A percentile compares a stretch with the other conserved stretches of the same genome.
Conservation (phyloP, 2,888 invertebrate species). For the Hirtodrosophila confusa region DNA sequence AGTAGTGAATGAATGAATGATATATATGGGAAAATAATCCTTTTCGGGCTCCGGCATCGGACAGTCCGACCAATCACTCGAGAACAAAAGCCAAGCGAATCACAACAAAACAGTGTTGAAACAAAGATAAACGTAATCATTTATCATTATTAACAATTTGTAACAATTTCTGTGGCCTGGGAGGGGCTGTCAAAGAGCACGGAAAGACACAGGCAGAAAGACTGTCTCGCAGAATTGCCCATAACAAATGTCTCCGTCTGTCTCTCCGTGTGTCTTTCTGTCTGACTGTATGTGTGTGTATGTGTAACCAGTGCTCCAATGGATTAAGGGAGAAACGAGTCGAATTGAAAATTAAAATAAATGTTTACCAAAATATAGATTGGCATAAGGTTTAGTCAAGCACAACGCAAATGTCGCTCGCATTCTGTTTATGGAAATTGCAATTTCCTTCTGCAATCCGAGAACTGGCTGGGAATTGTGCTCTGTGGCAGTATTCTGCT, state of each 20-base stretch:
- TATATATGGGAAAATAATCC: slow-evolving; percentile 29
- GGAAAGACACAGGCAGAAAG: not conserved
- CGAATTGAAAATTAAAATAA: slow-evolving; percentile 15
- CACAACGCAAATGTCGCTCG: slow-evolving; percentile 38
- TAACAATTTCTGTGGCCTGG: slow-evolving; percentile 28
- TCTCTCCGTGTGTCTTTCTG: too few relatives aligned
- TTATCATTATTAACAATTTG: slow-evolving; percentile 63
- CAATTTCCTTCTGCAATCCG: slow-evolving; percentile 53
- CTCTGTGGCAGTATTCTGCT: not conserved
- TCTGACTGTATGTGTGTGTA: not conserved
- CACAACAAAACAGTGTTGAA: slow-evolving; percentile 25
- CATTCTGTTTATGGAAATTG: slow-evolving; percentile 58
- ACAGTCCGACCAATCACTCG: slow-evolving; percentile 7
- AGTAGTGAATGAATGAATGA: slow-evolving; percentile 31
- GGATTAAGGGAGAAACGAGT: slow-evolving; percentile 26
- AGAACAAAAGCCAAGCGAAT: slow-evolving; percentile 18
- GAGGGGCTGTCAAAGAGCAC: not conserved
- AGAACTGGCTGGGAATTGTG: too few relatives aligned
- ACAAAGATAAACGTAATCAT: slow-evolving; percentile 39
- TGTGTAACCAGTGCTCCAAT: slow-evolving; percentile 25
- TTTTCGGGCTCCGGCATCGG: slow-evolving; percentile 9
- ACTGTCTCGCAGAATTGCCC: slow-evolving; percentile 4
- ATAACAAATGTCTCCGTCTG: slow-evolving; percentile 10
- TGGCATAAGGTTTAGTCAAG: slow-evolving; percentile 46
- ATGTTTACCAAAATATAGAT: slow-evolving; percentile 17